phyloP scores from a whole-genome alignment of 2,113 vertebrate genomes.

The Brachypteracias leptosomus region DNA sequence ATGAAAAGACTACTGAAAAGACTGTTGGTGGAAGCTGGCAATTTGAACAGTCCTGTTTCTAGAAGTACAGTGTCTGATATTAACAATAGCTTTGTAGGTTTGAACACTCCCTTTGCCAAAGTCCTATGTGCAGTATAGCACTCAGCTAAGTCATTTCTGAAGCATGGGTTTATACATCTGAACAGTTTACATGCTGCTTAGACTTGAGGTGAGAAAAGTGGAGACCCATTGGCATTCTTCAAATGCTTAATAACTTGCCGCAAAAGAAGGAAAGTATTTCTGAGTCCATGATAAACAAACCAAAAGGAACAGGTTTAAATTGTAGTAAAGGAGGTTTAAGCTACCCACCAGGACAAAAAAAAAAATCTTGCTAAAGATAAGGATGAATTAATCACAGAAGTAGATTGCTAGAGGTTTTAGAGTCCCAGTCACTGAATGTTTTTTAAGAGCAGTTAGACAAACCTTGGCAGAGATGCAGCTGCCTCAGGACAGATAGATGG shows the following conservation, averaged over 20 bases:
- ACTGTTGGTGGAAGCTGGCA: neutral
- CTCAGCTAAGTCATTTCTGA: neutral
- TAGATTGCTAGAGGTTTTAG: neutral
- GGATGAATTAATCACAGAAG: neutral
- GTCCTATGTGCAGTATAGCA: rapidly evolving
- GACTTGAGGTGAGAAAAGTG: neutral
- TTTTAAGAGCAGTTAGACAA: neutral
- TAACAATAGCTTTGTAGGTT: neutral
- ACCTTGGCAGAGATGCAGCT: neutral
- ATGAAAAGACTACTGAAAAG: neutral
- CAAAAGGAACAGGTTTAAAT: neutral
- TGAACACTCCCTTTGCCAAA: neutral
- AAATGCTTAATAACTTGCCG: neutral
- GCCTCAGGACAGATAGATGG: neutral
- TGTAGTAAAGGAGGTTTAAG: neutral
- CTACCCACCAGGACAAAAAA: neutral
- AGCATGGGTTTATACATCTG: neutral
- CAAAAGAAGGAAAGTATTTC: neutral
- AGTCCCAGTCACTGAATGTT: neutral
- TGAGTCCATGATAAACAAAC: neutral
- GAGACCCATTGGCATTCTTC: neutral
- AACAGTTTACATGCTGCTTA: neutral
- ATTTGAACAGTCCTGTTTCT: neutral
- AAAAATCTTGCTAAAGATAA: neutral
- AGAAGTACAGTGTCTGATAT: neutral